Base-by-base conservation (phyloP, 1,140 invertebrate genomes). In the Tachypleus tridentatus region DNA sequence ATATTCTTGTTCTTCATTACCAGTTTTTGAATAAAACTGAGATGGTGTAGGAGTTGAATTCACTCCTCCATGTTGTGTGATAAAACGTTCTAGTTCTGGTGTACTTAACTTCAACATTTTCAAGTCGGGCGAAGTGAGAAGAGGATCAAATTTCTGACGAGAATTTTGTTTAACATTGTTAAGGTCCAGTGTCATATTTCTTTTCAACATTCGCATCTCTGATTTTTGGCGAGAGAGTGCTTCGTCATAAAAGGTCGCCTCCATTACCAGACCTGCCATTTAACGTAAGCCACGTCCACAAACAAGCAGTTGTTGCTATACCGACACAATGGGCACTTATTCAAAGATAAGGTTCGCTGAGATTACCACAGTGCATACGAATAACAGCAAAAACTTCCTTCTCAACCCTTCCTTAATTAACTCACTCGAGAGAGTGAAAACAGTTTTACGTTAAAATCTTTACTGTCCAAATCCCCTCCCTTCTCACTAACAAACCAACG, bases 1-100 rank as follows among this genome's bases (percentile, higher is more conserved):
- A 77, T 94, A 97, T 75, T 96, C 93, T 74, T 97, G 93, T 72
- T 94, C 93, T 70, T 92, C 88, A 5, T 89, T 94, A 0, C 88
- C 86, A 63, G 75, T 77, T 67, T 86, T 85, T 4, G 82, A 83
- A 74, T 87, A 90, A 69, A 87, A 84, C 71, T 81, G 78, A 71
- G 82, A 82, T 3, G 87, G 86, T 3, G 88, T 89, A 3, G 88
- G 86, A 10, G 67, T 70, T 47, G 88, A 85, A 3, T 84, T 85
- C 29, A 85, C 81, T 69, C 86, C 78, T 5, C 83, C 83, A 71
- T 85, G 84, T 61, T 84, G 81, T 49, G 82, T 11, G 66, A 95
- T 88, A 59, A 94, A 81, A 70, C 87, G 87, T 74, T 94, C 91
- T 47, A 95, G 77, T 73, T 95, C 93, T 0, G 92, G 91, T 0